Base-by-base conservation (phyloP, 1,140 invertebrate genomes). In the Aplysia californica region DNA sequence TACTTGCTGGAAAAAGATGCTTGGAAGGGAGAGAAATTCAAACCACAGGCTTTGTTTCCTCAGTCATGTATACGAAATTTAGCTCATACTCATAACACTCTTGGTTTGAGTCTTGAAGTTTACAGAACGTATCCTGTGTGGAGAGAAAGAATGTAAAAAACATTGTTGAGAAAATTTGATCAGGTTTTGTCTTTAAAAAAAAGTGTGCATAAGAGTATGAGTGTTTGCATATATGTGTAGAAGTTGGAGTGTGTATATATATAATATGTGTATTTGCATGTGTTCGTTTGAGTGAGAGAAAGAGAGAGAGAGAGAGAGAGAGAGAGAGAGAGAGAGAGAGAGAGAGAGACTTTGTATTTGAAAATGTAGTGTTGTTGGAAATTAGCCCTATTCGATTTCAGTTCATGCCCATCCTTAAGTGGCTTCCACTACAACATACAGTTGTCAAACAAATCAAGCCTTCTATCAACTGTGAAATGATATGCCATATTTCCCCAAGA, bases 241-340 rank as follows among this genome's bases (percentile, higher is more conserved):
- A n/a, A n/a, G n/a, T n/a, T n/a, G n/a, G n/a, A n/a, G n/a, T n/a
- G n/a, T n/a, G n/a, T n/a, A n/a, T 50, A 50, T 15, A 50, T 50
- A 50, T n/a, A 50, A 50, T 50, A 10, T 50, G n/a, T 50, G 44
- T 15, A 50, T n/a, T 50, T 50, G 44, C 10, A 15, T n/a, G 10
- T 15, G n/a, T 50, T 50, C n/a, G 44, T 50, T 50, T 10, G n/a
- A 23, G 23, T 15, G 23, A 44, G 39, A 41, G 10, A 69, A 26
- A 41, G 39, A 44, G 35, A 69, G 39, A 44, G 18, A 69, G 4
- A 69, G 39, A 44, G 18, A 69, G 67, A 69, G 39, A 44, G 67
- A 69, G 5, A 39, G 67, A 20, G n/a, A n/a, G n/a, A n/a, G n/a
- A n/a, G n/a, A n/a, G n/a, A n/a, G 67, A 1, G 67, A 39, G 36